Evolutionary conservation across 2,888 invertebrate genomes (phyloP).

Genomic region (Lordiphosa andalusiaca): DNA sequence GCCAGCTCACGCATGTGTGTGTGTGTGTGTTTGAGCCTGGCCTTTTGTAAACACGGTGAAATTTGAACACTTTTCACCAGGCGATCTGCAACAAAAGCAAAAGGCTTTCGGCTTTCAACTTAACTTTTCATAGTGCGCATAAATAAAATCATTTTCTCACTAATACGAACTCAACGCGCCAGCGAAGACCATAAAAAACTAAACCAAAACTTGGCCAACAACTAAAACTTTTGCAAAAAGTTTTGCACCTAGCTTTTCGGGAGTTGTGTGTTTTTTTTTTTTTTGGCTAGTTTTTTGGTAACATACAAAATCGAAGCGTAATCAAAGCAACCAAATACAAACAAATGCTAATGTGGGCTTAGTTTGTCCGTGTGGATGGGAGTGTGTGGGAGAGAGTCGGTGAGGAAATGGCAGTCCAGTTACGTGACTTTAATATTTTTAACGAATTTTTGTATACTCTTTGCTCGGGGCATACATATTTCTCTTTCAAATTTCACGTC

Average conservation of each 20-base stretch:
- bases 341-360: constrained; percentile 63
- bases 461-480: neutral
- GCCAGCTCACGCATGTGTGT: constrained; percentile 56
- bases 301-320: constrained; percentile 68
- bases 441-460: constrained; percentile 50
- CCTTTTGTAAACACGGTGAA: neutral
- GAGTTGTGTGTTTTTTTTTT: constrained; percentile 4
- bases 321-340: constrained; percentile 67
- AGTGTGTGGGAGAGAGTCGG: constrained; percentile 18
- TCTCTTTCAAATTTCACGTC: neutral
- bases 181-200: constrained; percentile 20
- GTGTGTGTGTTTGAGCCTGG: constrained; percentile 14
- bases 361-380: constrained; percentile 31
- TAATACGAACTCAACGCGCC: constrained; percentile 1
- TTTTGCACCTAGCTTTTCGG: constrained; percentile 43
- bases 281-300: neutral
- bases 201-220: constrained; percentile 38
- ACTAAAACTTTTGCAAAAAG: constrained; percentile 46
- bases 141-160: constrained; percentile 67
- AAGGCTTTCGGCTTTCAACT: constrained; percentile 39
- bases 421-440: constrained; percentile 73
- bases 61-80: constrained; percentile 4
- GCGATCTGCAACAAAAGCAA: too few relatives aligned
- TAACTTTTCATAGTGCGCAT: constrained; percentile 59
- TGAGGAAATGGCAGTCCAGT: constrained; percentile 62